phyloP scores from a whole-genome alignment of 2,113 vertebrate species.

The Syngnathus typhle region DNA sequence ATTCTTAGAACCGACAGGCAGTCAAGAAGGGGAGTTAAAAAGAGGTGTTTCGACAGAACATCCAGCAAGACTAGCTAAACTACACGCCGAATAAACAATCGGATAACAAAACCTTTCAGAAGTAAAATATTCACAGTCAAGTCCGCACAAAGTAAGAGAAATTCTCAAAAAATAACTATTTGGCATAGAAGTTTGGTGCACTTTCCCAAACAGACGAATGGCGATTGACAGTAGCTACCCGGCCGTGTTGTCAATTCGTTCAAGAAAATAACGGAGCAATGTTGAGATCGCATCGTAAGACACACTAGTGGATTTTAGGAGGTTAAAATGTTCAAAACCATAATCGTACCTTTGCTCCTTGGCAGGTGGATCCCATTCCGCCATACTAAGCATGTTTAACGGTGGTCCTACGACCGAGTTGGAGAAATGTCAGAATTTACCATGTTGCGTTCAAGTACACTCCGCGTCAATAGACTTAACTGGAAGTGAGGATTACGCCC shows the following conservation, averaged over 20 bases:
- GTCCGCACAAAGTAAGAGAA: neutral
- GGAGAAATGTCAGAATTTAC: neutral
- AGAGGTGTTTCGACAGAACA: neutral
- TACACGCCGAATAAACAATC: neutral
- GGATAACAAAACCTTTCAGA: neutral
- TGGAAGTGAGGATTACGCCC: neutral
- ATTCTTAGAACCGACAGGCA: neutral
- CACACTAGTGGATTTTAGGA: neutral
- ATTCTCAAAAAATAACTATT: neutral
- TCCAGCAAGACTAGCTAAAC: neutral
- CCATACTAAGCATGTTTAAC: conserved; percentile 55
- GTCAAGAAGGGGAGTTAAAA: neutral
- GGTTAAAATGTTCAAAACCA: neutral
- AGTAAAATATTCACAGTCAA: neutral
- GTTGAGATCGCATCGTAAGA: neutral
- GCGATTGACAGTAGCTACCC: neutral
- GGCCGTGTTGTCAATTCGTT: neutral
- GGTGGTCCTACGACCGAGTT: neutral
- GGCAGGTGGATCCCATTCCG: conserved; percentile 41
- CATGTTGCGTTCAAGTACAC: conserved; percentile 23
- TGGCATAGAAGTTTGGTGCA: neutral
- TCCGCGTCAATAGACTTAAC: neutral
- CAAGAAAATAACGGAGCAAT: neutral
- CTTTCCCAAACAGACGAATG: neutral
- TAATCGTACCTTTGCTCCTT: conserved; percentile 36